Conservation (phyloP, 2,797 vertebrate genomes). For the Rallus crepitans region DNA sequence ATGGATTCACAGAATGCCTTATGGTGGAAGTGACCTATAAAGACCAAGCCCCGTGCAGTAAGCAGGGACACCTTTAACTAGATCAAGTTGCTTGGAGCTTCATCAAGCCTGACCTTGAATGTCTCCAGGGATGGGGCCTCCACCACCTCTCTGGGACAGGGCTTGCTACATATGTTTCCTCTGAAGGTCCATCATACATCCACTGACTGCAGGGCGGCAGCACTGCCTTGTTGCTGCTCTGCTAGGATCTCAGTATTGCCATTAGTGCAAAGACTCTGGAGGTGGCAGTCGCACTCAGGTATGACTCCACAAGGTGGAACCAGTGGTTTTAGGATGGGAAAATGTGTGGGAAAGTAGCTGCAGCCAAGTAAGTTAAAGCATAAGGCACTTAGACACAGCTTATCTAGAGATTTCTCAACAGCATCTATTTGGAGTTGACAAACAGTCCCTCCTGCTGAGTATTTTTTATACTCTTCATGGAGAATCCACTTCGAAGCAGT, state of each 20-base stretch:
- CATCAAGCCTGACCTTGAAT: too few relatives aligned
- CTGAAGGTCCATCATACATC: neutral
- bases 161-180: fast-evolving
- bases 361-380: neutral
- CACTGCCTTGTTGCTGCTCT: neutral
- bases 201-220: neutral
- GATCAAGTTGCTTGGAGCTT: too few relatives aligned
- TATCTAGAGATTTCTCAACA: neutral
- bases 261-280: neutral
- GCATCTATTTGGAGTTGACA: neutral
- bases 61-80: too few relatives aligned
- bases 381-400: neutral
- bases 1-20: too few relatives aligned
- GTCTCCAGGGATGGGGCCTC: too few relatives aligned
- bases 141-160: too few relatives aligned
- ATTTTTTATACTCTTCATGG: neutral
- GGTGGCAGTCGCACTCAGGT: neutral
- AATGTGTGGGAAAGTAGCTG: neutral
- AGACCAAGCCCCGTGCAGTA: too few relatives aligned
- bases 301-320: neutral
- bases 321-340: neutral
- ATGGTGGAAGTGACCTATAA: too few relatives aligned
- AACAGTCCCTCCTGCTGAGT: neutral
- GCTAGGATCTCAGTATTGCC: neutral
- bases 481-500: neutral